phyloP scores from a whole-genome alignment of 2,888 invertebrate genomes.

The Heliconius sara region DNA sequence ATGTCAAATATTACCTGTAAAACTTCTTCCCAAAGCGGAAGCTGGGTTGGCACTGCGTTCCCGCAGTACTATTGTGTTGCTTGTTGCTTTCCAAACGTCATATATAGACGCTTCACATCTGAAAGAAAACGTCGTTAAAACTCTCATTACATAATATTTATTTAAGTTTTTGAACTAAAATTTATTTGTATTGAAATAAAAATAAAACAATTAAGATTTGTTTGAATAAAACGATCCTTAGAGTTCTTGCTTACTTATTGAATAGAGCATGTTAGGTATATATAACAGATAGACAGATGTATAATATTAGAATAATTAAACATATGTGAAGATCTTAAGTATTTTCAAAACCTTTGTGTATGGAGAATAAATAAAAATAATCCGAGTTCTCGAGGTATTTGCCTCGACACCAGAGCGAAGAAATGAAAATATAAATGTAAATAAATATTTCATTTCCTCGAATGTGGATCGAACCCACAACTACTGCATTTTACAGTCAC shows the following conservation, averaged over 20 bases:
- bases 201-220: too few species aligned
- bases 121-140: conserved; percentile 35
- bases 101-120: conserved; percentile 87
- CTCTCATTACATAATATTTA: neutral
- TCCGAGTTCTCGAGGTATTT: neutral
- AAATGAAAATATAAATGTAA: neutral
- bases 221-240: too few species aligned
- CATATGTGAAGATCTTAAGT: too few species aligned
- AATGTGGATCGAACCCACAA: neutral
- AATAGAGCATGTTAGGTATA: too few species aligned
- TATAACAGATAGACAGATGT: too few species aligned
- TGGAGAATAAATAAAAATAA: too few species aligned
- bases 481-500: neutral
- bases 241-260: too few species aligned
- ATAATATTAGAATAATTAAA: too few species aligned
- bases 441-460: neutral
- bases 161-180: too few species aligned
- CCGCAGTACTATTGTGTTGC: conserved; percentile 83
- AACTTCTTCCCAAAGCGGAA: conserved; percentile 83
- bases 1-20: conserved; percentile 68
- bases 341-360: too few species aligned
- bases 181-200: too few species aligned
- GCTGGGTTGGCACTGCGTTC: conserved; percentile 86
- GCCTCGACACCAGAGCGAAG: neutral
- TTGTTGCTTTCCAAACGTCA: conserved; percentile 85